Evolutionary conservation across 2,888 invertebrate species (phyloP), one percentile per base, ranked within the genome.

Genomic region (Platerodrilus igneus): DNA sequence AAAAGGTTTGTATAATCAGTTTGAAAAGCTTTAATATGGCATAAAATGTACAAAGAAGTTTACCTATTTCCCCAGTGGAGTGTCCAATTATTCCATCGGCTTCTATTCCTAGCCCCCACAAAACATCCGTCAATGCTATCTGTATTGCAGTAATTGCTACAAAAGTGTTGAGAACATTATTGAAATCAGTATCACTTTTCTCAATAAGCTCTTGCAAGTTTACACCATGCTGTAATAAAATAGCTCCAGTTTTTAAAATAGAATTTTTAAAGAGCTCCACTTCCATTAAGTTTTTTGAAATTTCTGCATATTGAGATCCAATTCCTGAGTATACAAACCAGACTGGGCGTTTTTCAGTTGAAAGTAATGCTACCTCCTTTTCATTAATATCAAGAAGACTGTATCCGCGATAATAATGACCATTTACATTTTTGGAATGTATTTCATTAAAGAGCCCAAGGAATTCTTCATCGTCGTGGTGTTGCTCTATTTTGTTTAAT

Each of bases 81-180:
- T 97, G 97, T 1, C 97, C 97, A 35, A 97, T 76, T 60, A 99
- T 92, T 36, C 95, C 95, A 67, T 96, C 93, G 3, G 96, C 93
- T 36, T 75, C 73, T 27, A 97, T 76, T 47, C 86, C 88, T 14
- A 86, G 62, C 13, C 74, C 72, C 39, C 74, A 77, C 46, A 97
- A 72, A 35, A 91, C 69, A 69, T 97, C 96, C 1, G 93, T 90
- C 8, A 97, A 72, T 17, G 91, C 96, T 36, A 97, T 87, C 75
- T 97, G 97, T 63, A 96, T 84, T 30, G 95, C 90, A 19, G 95
- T 92, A 62, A 97, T 96, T 4, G 88, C 85, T 13, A 95, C 80
- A 71, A 97, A 97, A 1, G 91, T 88, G 66, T 88, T 83, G 41
- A 93, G 67, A 18, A 92, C 87, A 62, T 90, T 86, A 48, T 90